Evolutionary conservation across 2,888 invertebrate genomes (phyloP).

Genomic region (Romanomermis culicivorax): DNA sequence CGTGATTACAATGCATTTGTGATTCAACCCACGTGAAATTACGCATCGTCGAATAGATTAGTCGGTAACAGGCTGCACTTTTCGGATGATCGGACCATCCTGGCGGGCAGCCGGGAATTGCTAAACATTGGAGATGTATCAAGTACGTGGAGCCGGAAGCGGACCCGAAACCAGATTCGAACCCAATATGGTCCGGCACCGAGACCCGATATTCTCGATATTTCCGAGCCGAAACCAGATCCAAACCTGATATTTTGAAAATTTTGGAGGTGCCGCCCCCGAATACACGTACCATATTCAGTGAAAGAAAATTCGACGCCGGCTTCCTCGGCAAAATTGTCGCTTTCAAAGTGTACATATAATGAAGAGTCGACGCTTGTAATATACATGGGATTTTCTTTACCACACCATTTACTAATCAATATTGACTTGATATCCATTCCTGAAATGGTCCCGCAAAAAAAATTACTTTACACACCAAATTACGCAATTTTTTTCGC

Average conservation of each 20-base stretch:
- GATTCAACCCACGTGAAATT: slow-evolving; percentile 1
- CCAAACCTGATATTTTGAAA: too few relatives aligned
- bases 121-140: background rate
- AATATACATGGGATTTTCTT: background rate
- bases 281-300: background rate
- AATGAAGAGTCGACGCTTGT: background rate
- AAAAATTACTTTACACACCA: too few relatives aligned
- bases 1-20: slow-evolving; percentile 6
- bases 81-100: background rate
- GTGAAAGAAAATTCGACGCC: background rate
- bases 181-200: too few relatives aligned
- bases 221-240: too few relatives aligned
- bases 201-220: too few relatives aligned
- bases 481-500: background rate
- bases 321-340: background rate
- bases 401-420: slow-evolving; percentile 5
- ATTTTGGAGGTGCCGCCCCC: too few relatives aligned
- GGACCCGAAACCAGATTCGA: too few relatives aligned
- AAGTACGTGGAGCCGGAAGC: too few relatives aligned
- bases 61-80: background rate
- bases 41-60: background rate
- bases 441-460: background rate
- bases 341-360: slow-evolving; percentile 3
- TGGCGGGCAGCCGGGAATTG: slow-evolving; percentile 5
- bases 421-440: background rate